Evolutionary conservation across 2,113 vertebrate species (phyloP), one percentile per base, ranked within the genome.

Genomic region (Amblyornis subalaris): DNA sequence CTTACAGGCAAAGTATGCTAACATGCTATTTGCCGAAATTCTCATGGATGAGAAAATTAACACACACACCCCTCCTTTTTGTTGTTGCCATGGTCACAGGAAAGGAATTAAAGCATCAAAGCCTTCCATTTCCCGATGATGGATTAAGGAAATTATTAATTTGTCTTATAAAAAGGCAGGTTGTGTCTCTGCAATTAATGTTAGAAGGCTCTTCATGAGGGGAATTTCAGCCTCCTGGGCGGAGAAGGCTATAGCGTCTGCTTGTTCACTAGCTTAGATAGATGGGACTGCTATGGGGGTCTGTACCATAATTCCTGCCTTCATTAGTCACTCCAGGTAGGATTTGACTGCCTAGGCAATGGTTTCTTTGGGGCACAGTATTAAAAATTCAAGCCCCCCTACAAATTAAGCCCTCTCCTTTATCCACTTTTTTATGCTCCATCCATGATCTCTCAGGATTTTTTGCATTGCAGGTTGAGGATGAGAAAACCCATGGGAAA

Each of bases 21-120:
- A 69, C 48, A 6, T 28, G 21, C 66, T 88, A 74, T 93, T 95
- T 96, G 79, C 69, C 5, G 2, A 95, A 94, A 94, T 96, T 93
- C 91, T 85, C 64, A 71, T 85, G 93, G 91, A 95, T 83, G 81
- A 94, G 89, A 91, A 97, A 96, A 95, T 95, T 91, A 93, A 88
- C 79, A 57, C 4, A 33, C 18, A 23, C 14, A 17, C 20, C 22
- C 23, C 5, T 4, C 24, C 14, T 71, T 91, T 95, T 95, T 91
- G 47, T 97, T 94, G 95, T 97, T 97, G 92, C 96, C 94, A 96
- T 97, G 93, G 96, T 95, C 96, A 97, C 96, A 93, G 73, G 85
- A 88, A 91, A 93, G 89, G 95, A 91, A 96, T 96, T 97, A 96
- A 97, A 96, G 80, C 93, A 96, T 91, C 89, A 96, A 97, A 93